Base-by-base conservation (phyloP, 2,797 vertebrate species). In the Eulemur coronatus region DNA sequence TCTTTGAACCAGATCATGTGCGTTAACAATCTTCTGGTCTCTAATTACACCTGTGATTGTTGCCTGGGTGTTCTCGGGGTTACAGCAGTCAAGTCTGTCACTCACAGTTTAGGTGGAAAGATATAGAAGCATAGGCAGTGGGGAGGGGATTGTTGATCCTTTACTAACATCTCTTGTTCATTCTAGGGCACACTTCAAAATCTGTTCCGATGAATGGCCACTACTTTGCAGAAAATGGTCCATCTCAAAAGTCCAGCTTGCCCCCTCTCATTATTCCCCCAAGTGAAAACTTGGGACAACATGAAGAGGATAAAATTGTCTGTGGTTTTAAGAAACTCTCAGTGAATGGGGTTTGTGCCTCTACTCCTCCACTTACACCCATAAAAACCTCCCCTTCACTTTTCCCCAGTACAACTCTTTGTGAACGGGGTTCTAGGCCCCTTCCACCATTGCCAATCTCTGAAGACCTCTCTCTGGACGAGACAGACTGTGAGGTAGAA, bases 401-500 rank as follows among this genome's bases (percentile, higher is more conserved):
- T 0, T 96, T 98, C 59, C 81, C 98, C 7, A 41, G 97, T 15
- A 41, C 92, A 2, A 70, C 97, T 5, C 79, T 85, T 11, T 84
- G 61, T 2, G 99, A 99, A 55, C 99, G 99, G 55, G 98, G 99
- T 91, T 99, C 99, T n/a, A 99, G 99, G 95, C 99, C 99, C 0
- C 99, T 99, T 11, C 99, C 99, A 0, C 99, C 99, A 0, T 97
- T 99, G 88, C 99, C 99, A 5, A 98, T 99, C 97, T 99, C 99
- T 0, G 99, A 98, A 46, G 99, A 99, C 97, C 90, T 98, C 35
- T 95, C 95, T 92, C 93, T 97, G 7, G 99, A 99, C 38, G 99
- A 99, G 81, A 98, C 98, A 41, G 99, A 99, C 98, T 99, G 97
- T 63, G 99, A 99, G 97, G 99, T 99, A 3, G 99, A 99, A 84